These are phyloP conservation scores for Trachelus troglodyta DNA, from an alignment of 2,888 invertebrate genomes.

Conservation along the genomic window DNA sequence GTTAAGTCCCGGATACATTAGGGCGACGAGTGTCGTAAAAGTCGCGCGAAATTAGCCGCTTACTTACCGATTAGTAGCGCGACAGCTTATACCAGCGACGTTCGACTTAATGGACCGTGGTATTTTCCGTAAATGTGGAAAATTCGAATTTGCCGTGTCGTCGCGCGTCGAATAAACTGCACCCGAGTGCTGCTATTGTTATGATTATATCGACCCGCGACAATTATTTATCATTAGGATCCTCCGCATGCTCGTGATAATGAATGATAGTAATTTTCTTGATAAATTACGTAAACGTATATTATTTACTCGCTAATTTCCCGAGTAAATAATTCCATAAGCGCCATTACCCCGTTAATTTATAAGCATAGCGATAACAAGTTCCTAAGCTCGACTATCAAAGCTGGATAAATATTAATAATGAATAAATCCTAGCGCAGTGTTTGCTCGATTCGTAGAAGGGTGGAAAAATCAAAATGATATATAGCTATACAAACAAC, in stretches of 20 bases:
- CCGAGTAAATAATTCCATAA: neutral
- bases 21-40: neutral
- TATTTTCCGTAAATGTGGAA: neutral
- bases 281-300: neutral
- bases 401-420: neutral
- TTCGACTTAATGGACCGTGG: neutral
- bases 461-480: neutral
- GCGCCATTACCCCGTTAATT: neutral
- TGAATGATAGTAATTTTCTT: neutral
- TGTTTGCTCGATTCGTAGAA: too few species aligned
- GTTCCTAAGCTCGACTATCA: neutral
- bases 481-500: neutral
- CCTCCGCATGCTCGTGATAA: neutral
- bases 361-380: neutral
- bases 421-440: neutral
- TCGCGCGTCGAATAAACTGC: neutral
- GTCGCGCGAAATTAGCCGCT: neutral
- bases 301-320: neutral
- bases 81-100: neutral
- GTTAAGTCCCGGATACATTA: neutral
- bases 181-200: neutral
- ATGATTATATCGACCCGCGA: neutral
- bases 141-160: neutral
- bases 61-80: neutral
- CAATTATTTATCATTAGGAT: neutral